Evolutionary conservation across 2,888 invertebrate species (phyloP).

Genomic region (Agriopis marginaria): DNA sequence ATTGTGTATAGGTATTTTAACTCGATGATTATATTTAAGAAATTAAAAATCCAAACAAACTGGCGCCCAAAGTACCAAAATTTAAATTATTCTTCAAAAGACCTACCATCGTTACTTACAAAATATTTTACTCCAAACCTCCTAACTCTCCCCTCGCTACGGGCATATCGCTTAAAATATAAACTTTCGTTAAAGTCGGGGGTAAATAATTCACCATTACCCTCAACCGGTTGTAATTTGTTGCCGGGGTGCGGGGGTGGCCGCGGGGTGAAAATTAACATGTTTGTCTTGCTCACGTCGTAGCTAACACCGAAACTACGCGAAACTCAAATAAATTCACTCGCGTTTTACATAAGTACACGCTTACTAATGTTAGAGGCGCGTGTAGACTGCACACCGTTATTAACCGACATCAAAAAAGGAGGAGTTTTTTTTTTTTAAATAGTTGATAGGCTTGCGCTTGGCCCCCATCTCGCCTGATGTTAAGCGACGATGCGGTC

Average conservation of each 20-base stretch:
- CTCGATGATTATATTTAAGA: too few relatives aligned
- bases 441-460: too few relatives aligned
- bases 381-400: slow-evolving; percentile 10
- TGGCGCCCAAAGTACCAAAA: neutral
- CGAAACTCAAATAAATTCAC: slow-evolving; percentile 84
- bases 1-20: too few relatives aligned
- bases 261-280: slow-evolving; percentile 78
- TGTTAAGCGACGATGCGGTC: too few relatives aligned
- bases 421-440: too few relatives aligned
- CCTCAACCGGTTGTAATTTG: slow-evolving; percentile 47
- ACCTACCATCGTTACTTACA: slow-evolving; percentile 6
- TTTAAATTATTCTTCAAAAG: neutral
- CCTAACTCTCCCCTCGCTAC: slow-evolving; percentile 12
- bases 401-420: too few relatives aligned
- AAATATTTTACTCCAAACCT: slow-evolving; percentile 32
- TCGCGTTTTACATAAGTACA: slow-evolving; percentile 80
- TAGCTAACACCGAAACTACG: slow-evolving; percentile 81
- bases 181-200: slow-evolving; percentile 68
- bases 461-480: too few relatives aligned
- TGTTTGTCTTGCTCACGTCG: slow-evolving; percentile 85
- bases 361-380: slow-evolving; percentile 72
- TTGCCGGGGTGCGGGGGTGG: slow-evolving; percentile 48
- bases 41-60: too few relatives aligned
- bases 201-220: slow-evolving; percentile 68
- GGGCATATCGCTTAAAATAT: slow-evolving; percentile 61